A percentile compares a stretch with the other conserved stretches of the same genome.
phyloP scores from a whole-genome alignment of 1,140 invertebrate species.

The Drosophila rufa region DNA sequence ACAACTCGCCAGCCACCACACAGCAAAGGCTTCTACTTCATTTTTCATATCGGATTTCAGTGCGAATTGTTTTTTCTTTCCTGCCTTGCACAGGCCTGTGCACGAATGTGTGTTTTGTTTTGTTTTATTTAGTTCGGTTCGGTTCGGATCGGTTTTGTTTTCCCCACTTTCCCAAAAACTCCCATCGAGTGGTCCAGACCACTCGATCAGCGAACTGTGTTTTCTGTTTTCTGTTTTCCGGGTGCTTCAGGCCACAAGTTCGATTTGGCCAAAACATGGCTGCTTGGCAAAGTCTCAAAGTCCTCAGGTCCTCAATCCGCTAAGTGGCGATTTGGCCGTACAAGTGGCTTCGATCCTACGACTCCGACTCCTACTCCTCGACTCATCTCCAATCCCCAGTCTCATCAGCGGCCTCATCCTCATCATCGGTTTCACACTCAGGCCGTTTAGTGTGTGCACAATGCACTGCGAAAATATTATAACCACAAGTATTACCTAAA shows the following conservation, averaged over 20 bases:
- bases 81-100: neutral
- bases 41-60: slow-evolving; percentile 81
- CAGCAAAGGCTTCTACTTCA: slow-evolving; percentile 56
- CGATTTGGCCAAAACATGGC: slow-evolving; percentile 49
- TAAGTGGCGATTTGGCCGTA: slow-evolving; percentile 53
- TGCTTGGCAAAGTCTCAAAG: slow-evolving; percentile 34
- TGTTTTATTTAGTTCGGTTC: slow-evolving; percentile 6
- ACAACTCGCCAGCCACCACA: slow-evolving; percentile 50
- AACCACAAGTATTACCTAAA: neutral
- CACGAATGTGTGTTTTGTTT: slow-evolving; percentile 27
- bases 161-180: slow-evolving; percentile 34
- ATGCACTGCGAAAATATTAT: neutral
- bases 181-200: slow-evolving; percentile 37
- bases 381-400: slow-evolving; percentile 24
- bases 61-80: slow-evolving; percentile 54
- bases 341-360: slow-evolving; percentile 40
- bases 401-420: slow-evolving; percentile 36
- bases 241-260: slow-evolving; percentile 56
- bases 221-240: slow-evolving; percentile 58
- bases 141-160: slow-evolving; percentile 2
- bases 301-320: slow-evolving; percentile 22
- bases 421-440: slow-evolving; percentile 5
- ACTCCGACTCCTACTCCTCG: slow-evolving; percentile 10
- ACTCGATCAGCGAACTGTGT: slow-evolving; percentile 35
- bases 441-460: slow-evolving; percentile 1